These are phyloP conservation scores for Lasioglossum calceatum DNA, from an alignment of 2,888 invertebrate genomes.

Conservation along the genomic window DNA sequence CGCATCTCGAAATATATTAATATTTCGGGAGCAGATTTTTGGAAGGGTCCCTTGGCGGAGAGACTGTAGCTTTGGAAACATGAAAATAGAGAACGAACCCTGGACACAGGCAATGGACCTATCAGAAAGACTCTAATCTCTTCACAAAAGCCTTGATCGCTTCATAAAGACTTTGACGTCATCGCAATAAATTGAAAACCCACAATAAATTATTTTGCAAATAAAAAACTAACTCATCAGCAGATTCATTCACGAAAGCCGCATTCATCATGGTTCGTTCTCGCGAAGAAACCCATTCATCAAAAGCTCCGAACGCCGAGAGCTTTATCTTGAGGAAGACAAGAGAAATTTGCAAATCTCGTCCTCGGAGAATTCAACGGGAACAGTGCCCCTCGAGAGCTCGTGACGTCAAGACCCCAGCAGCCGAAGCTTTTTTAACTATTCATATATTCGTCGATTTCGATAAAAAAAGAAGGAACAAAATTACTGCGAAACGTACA, in stretches of 20 bases:
- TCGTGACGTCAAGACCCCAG: constrained; percentile 3
- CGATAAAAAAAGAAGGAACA: not conserved
- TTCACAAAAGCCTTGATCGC: not conserved
- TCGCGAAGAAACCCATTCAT: not conserved
- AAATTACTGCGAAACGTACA: constrained; percentile 4
- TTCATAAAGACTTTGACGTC: no score
- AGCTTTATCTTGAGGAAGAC: not conserved
- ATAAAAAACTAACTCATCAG: not conserved
- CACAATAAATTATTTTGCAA: not conserved
- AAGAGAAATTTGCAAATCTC: not conserved
- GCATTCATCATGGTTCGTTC: not conserved
- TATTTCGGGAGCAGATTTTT: not conserved
- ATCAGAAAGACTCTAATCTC: not conserved
- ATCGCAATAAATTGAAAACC: not conserved
- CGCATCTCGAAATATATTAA: not conserved
- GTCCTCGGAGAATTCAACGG: not conserved
- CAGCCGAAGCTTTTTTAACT: not conserved
- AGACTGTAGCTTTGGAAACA: not conserved
- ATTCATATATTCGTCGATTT: constrained; percentile 41
- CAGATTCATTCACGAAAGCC: not conserved
- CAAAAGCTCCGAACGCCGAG: not conserved
- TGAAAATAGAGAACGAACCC: not conserved
- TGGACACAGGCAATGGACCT: not conserved
- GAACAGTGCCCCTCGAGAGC: not conserved
- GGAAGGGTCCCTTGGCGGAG: no score